Evolutionary conservation across 2,113 vertebrate genomes (phyloP).

Genomic region (Dascyllus trimaculatus): DNA sequence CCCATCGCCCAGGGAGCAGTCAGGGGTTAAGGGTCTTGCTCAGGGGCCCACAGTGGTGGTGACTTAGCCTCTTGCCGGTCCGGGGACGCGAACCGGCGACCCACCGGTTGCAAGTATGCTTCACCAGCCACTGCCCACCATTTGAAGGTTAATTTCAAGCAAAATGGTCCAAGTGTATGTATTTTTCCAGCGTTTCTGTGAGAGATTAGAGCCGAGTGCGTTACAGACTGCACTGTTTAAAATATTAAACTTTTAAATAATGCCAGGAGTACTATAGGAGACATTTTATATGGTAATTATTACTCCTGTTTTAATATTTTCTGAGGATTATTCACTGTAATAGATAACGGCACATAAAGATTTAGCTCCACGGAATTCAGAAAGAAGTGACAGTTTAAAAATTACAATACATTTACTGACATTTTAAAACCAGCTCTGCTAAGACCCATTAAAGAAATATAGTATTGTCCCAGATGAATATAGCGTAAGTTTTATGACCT

Average conservation of each 20-base stretch:
- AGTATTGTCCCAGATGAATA: neutral
- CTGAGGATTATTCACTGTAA: neutral
- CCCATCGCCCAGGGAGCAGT: too few species aligned
- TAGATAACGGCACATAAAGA: neutral
- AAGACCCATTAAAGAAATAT: neutral
- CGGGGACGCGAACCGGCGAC: too few species aligned
- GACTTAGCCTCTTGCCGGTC: too few species aligned
- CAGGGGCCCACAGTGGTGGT: too few species aligned
- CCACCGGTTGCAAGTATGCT: too few species aligned
- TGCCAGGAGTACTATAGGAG: neutral
- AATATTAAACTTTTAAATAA: neutral
- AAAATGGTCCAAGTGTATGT: too few species aligned
- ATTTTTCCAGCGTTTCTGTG: conserved; percentile 43
- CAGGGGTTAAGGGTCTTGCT: too few species aligned
- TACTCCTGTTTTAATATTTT: neutral
- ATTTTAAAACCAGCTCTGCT: neutral
- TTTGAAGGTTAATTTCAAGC: too few species aligned
- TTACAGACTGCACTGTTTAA: neutral
- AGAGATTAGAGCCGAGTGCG: conserved; percentile 61
- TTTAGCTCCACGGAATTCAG: neutral
- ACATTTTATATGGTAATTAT: neutral
- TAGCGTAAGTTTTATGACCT: neutral
- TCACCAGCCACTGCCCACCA: too few species aligned
- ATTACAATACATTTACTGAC: neutral
- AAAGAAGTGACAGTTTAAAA: neutral